Conservation (phyloP, 2,113 vertebrate species). For the Limnothrissa miodon region DNA sequence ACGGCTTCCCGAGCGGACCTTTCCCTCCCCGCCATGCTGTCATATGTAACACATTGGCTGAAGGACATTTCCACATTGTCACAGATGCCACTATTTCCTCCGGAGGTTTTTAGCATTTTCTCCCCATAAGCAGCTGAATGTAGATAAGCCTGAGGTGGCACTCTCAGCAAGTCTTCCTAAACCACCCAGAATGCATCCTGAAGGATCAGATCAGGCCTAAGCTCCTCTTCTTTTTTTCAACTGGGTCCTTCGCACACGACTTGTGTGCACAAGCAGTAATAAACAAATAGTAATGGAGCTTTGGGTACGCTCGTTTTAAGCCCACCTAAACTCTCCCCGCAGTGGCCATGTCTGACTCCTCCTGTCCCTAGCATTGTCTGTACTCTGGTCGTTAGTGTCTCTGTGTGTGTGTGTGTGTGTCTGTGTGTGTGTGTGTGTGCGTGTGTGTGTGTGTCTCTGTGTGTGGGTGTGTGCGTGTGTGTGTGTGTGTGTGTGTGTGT, state of each 20-base stretch:
- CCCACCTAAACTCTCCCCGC: not conserved
- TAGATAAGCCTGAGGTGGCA: constrained; percentile 23
- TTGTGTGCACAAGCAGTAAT: not conserved
- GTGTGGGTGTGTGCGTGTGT: no score
- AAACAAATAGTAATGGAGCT: no score
- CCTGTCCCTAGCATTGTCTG: not conserved
- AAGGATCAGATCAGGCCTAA: not conserved
- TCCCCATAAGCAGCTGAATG: not conserved
- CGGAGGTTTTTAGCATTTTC: not conserved
- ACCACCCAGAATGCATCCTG: not conserved
- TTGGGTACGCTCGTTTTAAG: not conserved
- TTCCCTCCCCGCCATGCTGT: not conserved
- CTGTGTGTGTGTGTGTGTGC: not conserved
- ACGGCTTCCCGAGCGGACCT: constrained; percentile 31
- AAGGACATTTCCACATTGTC: constrained; percentile 16
- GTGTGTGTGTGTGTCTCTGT: not conserved
- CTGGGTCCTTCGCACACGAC: not conserved
- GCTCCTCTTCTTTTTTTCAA: not conserved
- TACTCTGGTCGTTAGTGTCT: not conserved
- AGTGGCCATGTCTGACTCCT: not conserved
- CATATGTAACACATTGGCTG: constrained; percentile 6
- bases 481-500: constrained; percentile 3
- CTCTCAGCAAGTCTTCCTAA: not conserved
- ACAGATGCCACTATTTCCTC: constrained; percentile 12
- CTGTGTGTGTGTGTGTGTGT: constrained; percentile 29